Evolutionary conservation across 1,140 invertebrate genomes (phyloP).

Genomic region (Leptopilina clavipes): DNA sequence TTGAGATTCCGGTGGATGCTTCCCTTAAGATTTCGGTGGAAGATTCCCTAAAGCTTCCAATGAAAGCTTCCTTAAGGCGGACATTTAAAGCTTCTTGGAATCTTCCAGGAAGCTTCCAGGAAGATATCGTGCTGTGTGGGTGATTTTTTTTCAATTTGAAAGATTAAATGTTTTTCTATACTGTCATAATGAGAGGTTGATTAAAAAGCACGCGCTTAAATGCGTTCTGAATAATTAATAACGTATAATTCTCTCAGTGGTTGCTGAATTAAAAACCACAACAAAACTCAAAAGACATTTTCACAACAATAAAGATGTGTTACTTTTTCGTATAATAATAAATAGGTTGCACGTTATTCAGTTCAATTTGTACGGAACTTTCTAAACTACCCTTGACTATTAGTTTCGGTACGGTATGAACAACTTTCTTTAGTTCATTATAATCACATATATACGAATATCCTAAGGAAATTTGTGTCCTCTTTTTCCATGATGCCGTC

Average conservation of each 20-base stretch:
- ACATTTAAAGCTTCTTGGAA: too few species aligned
- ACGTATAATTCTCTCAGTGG: too few species aligned
- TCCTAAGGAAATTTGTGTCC: neutral
- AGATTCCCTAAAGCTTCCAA: too few species aligned
- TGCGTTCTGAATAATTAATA: neutral
- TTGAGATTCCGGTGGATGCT: too few species aligned
- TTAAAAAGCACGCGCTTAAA: neutral
- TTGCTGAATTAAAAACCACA: neutral
- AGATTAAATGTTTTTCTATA: neutral
- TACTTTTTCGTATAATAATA: too few species aligned
- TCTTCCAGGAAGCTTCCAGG: too few species aligned
- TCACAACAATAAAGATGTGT: too few species aligned
- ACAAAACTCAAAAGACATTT: too few species aligned
- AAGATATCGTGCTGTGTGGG: too few species aligned
- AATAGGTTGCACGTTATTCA: neutral
- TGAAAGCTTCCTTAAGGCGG: too few species aligned
- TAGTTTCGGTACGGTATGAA: neutral
- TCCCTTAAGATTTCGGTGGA: too few species aligned
- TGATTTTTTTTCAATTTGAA: neutral
- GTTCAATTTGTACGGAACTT: neutral
- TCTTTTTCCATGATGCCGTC: neutral
- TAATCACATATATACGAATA: constrained; percentile 8
- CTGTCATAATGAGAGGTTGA: neutral
- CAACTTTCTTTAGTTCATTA: constrained; percentile 11
- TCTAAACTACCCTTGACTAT: constrained; percentile 7